phyloP scores from a whole-genome alignment of 2,888 invertebrate species.

The Tipula lateralis region DNA sequence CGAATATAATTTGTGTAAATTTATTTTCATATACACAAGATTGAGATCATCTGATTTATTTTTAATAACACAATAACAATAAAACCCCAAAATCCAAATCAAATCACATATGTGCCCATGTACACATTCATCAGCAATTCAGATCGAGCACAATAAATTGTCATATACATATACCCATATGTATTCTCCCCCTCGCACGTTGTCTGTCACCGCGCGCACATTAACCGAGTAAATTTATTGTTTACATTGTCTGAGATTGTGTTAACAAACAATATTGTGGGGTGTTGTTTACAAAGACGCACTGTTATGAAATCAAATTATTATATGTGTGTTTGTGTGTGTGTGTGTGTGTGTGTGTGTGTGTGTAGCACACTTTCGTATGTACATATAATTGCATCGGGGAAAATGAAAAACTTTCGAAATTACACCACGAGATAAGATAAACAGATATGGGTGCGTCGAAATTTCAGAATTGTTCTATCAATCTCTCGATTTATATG shows the following conservation, averaged over 20 bases:
- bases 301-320: neutral
- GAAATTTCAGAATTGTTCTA: neutral
- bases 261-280: neutral
- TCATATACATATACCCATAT: neutral
- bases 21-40: neutral
- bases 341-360: too few species aligned
- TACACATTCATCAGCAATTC: neutral
- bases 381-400: neutral
- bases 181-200: neutral
- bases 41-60: conserved; percentile 24
- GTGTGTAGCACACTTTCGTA: neutral
- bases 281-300: neutral
- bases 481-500: neutral
- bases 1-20: neutral
- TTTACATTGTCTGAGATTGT: conserved; percentile 19
- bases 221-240: neutral
- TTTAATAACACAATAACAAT: neutral
- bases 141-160: neutral
- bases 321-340: too few species aligned
- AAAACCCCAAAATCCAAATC: neutral
- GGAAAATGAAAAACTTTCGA: neutral
- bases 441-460: neutral
- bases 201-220: neutral
- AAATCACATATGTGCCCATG: neutral
- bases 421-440: neutral